phyloP scores from a whole-genome alignment of 2,113 vertebrate species.

The Morone saxatilis region DNA sequence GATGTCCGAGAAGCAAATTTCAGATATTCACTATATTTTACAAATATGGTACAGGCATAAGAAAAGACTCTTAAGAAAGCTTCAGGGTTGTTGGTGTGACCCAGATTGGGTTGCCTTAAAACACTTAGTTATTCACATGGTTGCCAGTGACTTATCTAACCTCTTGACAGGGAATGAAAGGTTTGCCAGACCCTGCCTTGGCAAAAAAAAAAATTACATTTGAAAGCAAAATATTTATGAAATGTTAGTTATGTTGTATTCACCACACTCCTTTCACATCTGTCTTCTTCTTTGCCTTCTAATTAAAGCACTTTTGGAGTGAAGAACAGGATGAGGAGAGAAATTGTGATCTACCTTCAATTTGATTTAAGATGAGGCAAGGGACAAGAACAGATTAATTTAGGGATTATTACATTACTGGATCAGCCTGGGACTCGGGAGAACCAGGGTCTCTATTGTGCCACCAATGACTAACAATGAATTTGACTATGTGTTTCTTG shows the following conservation, averaged over 20 bases:
- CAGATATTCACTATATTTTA: conserved; percentile 51
- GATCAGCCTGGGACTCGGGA: conserved; percentile 37
- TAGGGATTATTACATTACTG: conserved; percentile 29
- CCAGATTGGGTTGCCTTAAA: conserved; percentile 37
- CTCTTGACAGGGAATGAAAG: neutral
- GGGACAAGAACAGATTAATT: neutral
- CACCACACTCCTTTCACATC: neutral
- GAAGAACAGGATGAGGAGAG: neutral
- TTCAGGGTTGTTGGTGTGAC: conserved; percentile 14
- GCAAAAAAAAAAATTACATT: conserved; percentile 6
- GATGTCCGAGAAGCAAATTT: conserved; percentile 28
- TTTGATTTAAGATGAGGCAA: conserved; percentile 42
- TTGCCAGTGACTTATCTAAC: conserved; percentile 1
- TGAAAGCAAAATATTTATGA: conserved; percentile 4
- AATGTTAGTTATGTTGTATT: conserved; percentile 19
- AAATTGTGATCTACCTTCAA: neutral
- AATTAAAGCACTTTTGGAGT: conserved; percentile 20
- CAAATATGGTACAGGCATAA: conserved; percentile 8
- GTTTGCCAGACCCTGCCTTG: conserved; percentile 27
- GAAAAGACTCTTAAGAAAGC: conserved; percentile 28
- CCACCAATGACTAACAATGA: conserved; percentile 74
- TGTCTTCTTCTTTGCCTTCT: conserved; percentile 43
- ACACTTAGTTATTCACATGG: neutral
- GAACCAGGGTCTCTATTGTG: conserved; percentile 48
- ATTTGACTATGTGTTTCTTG: conserved; percentile 76